Base-by-base conservation (phyloP, 2,797 vertebrate genomes). In the Muscicapa comitata region DNA sequence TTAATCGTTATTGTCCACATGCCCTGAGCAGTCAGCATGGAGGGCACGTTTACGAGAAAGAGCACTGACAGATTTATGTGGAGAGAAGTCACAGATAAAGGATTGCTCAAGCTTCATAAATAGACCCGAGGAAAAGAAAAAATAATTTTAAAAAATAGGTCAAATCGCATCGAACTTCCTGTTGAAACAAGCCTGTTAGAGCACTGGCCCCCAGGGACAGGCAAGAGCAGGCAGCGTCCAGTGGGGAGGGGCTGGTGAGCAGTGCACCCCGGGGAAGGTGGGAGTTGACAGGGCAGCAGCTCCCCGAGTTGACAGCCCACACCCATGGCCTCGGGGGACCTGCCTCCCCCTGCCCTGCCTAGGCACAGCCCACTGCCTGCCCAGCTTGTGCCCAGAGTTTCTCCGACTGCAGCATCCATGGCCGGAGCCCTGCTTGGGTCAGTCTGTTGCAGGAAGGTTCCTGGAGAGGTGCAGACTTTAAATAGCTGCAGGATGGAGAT, bases 21-120 rank as follows among this genome's bases (percentile, higher is more conserved):
- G 17, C 33, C n/a, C 12, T 0, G 0, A 54, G 83, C 1, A 0
- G 63, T 8, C 23, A 4, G 57, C 6, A 3, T 0, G 0, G 77
- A 88, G 74, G 77, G 47, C n/a, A 75, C 3, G 4, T 67, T 91
- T 63, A 35, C 9, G 48, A 85, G 61, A 79, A 89, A 63, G 45
- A 85, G 59, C n/a, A 28, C 9, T 57, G 82, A 67, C 2, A 7
- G 74, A 89, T 95, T 93, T 91, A 87, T 77, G 43, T 88, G 58
- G 68, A 88, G 74, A 84, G 83, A 83, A 91, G 65, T 90, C 66
- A 31, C 57, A 85, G 86, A 88, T 66, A 86, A 81, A 92, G 70
- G 43, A 85, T 82, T 85, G 81, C 78, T 95, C 45, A 71, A 77
- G 84, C 84, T 94, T 95, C 89, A 80, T 87, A 96, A 95, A 96